phyloP scores from a whole-genome alignment of 2,888 invertebrate species.

The Abrostola tripartita region DNA sequence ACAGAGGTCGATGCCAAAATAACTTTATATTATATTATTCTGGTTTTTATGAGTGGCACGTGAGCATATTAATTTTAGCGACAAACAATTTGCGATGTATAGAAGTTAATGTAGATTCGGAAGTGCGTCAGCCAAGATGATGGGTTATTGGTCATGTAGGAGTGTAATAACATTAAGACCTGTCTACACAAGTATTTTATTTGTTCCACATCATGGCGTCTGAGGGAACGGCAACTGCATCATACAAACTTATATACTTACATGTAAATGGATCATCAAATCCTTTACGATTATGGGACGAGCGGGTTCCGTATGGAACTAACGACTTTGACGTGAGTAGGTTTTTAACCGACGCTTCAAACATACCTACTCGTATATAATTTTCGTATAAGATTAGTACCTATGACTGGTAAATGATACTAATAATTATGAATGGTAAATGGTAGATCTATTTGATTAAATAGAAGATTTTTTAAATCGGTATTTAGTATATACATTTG shows the following conservation, averaged over 20 bases:
- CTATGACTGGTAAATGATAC: too few species aligned
- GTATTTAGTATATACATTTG: slow-evolving; percentile 3
- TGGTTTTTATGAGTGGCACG: slow-evolving; percentile 68
- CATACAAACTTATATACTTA: slow-evolving; percentile 5
- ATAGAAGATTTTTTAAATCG: too few species aligned
- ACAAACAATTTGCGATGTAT: slow-evolving; percentile 51
- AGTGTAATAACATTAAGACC: slow-evolving; percentile 31
- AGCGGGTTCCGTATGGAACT: neutral
- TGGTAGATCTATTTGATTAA: too few species aligned
- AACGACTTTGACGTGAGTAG: slow-evolving; percentile 1
- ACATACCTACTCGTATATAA: neutral
- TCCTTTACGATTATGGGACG: slow-evolving; percentile 5
- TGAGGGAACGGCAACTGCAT: slow-evolving; percentile 6
- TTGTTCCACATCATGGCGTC: slow-evolving; percentile 16
- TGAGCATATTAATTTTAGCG: slow-evolving; percentile 69
- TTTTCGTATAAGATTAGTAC: too few species aligned
- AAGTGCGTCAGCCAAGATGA: slow-evolving; percentile 63
- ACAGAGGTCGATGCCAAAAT: slow-evolving; percentile 62
- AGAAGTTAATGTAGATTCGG: slow-evolving; percentile 54
- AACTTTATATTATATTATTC: slow-evolving; percentile 61
- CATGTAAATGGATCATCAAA: slow-evolving; percentile 8
- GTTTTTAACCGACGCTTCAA: neutral
- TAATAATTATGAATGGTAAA: too few species aligned
- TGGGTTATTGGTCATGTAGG: slow-evolving; percentile 24
- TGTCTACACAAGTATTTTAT: slow-evolving; percentile 19